These are phyloP conservation scores for Caenorhabditis virilis DNA, from an alignment of 2,888 invertebrate species.

Conservation along the genomic window DNA sequence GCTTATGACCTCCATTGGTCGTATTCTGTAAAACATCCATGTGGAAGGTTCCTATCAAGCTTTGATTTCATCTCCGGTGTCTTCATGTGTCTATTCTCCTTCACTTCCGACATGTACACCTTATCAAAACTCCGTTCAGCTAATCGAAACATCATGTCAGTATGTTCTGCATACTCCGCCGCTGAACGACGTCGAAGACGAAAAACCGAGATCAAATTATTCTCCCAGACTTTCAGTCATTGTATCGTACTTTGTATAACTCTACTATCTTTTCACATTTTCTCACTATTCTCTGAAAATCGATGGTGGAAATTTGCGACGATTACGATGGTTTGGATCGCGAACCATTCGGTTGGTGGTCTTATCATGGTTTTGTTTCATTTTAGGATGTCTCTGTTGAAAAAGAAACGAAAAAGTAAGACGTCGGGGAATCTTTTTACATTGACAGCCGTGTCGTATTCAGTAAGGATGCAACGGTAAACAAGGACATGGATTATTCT, in stretches of 20 bases:
- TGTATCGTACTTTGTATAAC: slow-evolving; percentile 28
- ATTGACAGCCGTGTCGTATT: no score
- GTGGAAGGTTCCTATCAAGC: slow-evolving; percentile 26
- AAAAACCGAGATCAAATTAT: slow-evolving; percentile 24
- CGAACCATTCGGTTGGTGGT: slow-evolving; percentile 22
- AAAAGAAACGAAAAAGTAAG: no score
- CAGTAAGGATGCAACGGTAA: no score
- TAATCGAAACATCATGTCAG: slow-evolving; percentile 10
- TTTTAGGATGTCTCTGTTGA: slow-evolving; percentile 7
- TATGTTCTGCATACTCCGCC: slow-evolving; percentile 4
- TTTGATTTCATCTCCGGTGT: slow-evolving; percentile 33
- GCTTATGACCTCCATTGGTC: slow-evolving; percentile 28
- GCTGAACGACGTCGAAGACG: slow-evolving; percentile 11
- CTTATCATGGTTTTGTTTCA: slow-evolving; percentile 27
- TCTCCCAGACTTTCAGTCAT: slow-evolving; percentile 23
- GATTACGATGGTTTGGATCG: slow-evolving; percentile 33
- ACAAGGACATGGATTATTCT: no score
- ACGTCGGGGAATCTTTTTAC: no score
- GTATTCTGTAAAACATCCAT: slow-evolving; percentile 15
- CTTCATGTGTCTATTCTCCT: slow-evolving; percentile 15
- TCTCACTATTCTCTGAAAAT: slow-evolving; percentile 21
- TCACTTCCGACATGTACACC: slow-evolving; percentile 24
- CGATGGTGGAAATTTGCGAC: slow-evolving; percentile 29
- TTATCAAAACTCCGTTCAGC: slow-evolving; percentile 14
- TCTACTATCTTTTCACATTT: slow-evolving; percentile 21